Percentiles rank a stretch among this genome's conserved stretches.
Evolutionary conservation across 2,888 invertebrate genomes (phyloP).

Genomic region (Yponomeuta malinellus): DNA sequence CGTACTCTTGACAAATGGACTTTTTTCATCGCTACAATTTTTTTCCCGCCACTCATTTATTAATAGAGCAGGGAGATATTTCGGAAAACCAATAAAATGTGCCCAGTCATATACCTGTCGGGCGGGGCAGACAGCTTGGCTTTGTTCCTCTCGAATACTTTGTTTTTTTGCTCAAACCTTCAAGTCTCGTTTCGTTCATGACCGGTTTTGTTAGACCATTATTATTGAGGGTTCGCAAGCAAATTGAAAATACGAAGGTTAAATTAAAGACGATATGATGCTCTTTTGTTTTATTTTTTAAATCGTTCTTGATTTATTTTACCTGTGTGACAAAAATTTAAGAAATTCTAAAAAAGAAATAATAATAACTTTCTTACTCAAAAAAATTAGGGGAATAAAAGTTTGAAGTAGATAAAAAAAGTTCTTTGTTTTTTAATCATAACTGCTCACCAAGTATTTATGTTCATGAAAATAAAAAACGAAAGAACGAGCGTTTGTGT

Average conservation of each 20-base stretch:
- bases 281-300: not conserved
- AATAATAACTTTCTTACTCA: too few species aligned
- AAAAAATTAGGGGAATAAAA: too few species aligned
- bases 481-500: too few species aligned
- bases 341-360: too few species aligned
- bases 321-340: too few species aligned
- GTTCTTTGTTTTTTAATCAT: too few species aligned
- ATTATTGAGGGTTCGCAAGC: not conserved
- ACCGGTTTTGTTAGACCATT: slow-evolving; percentile 19
- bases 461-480: too few species aligned
- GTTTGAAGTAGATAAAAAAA: too few species aligned
- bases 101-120: slow-evolving; percentile 76
- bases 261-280: not conserved
- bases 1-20: slow-evolving; percentile 71
- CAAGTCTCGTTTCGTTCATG: slow-evolving; percentile 27
- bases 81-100: slow-evolving; percentile 76
- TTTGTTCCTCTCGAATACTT: slow-evolving; percentile 48
- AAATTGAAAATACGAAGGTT: not conserved
- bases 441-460: too few species aligned
- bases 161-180: slow-evolving; percentile 40
- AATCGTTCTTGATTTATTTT: not conserved
- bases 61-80: slow-evolving; percentile 72
- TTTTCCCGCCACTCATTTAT: slow-evolving; percentile 72
- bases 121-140: slow-evolving; percentile 67
- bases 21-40: slow-evolving; percentile 50